Evolutionary conservation across 2,113 vertebrate genomes (phyloP), one percentile per base, ranked within the genome.

Genomic region (Tenebrosternarchus preto): DNA sequence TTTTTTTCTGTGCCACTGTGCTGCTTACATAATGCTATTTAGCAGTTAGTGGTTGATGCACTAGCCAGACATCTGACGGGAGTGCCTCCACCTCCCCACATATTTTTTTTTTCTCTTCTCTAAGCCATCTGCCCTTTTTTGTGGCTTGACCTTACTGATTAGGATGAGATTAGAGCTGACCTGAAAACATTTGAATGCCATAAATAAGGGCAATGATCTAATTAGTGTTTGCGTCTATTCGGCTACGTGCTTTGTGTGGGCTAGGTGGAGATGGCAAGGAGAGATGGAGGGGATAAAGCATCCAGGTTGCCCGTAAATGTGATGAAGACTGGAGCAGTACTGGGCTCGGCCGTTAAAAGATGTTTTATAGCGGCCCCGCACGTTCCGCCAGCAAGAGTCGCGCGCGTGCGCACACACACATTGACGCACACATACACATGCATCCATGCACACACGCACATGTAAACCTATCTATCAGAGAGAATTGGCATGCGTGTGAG

Each of bases 191-290:
- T 84, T 85, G 73, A 74, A 73, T 77, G 83, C 72, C 59, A 50
- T 85, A 86, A 84, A 86, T 86, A 86, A 86, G 82, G 85, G 82
- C 85, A 80, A 73, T 73, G 82, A 84, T 84, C 74, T 86, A 84
- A 84, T 84, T 86, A 77, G 77, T 5, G 46, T 80, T 50, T 1
- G 24, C 56, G 72, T 83, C 76, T 75, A 74, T 84, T 70, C 56
- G 8, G 27, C 29, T 25, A 29, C 64, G 66, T 39, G 64, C 39
- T 77, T 73, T 20, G 73, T 71, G 85, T 78, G 80, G 85, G 79
- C 31, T 73, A 59, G 82, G 73, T 50, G 33, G 73, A 76, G 76
- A 72, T 69, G 77, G 73, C 82, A 84, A 86, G 85, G 82, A 84
- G 85, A 86, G 80, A 78, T 86, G 82, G 80, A 84, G 85, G 82